phyloP scores from a whole-genome alignment of 2,797 vertebrate genomes.

The Tragelaphus eurycerus region DNA sequence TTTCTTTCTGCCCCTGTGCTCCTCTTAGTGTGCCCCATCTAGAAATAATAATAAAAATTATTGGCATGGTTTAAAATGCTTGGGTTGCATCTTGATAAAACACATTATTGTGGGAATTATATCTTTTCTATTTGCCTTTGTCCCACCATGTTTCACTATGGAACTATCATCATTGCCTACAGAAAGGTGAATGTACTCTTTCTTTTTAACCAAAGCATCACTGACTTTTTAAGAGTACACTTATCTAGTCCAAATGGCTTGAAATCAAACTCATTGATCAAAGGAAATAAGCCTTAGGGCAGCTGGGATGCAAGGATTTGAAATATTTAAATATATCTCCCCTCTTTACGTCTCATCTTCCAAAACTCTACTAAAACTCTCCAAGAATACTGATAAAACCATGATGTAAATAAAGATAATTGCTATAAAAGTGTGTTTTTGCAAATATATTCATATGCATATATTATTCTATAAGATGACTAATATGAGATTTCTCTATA shows the following conservation, averaged over 20 bases:
- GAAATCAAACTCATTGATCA: not conserved
- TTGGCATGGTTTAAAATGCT: not conserved
- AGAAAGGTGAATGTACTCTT: not conserved
- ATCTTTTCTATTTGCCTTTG: not conserved
- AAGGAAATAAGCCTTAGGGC: not conserved
- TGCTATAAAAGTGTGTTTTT: not conserved
- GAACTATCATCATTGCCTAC: not conserved
- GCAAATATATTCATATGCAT: not conserved
- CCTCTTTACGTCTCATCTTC: not conserved
- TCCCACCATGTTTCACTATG: not conserved
- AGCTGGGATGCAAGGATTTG: not conserved
- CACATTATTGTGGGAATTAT: not conserved
- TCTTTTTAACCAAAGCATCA: not conserved
- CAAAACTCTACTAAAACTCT: not conserved
- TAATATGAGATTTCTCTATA: not conserved
- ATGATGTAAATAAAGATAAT: not conserved
- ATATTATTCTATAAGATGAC: not conserved
- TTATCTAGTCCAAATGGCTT: not conserved
- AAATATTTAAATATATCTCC: not conserved
- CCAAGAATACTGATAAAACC: not conserved
- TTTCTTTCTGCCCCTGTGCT: constrained; percentile 78
- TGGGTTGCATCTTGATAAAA: not conserved
- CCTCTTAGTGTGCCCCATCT: constrained; percentile 82
- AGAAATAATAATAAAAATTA: constrained; percentile 4
- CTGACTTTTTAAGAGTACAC: not conserved